These are phyloP conservation scores for Scylla paramamosain DNA, from an alignment of 1,140 invertebrate species.

Conservation along the genomic window DNA sequence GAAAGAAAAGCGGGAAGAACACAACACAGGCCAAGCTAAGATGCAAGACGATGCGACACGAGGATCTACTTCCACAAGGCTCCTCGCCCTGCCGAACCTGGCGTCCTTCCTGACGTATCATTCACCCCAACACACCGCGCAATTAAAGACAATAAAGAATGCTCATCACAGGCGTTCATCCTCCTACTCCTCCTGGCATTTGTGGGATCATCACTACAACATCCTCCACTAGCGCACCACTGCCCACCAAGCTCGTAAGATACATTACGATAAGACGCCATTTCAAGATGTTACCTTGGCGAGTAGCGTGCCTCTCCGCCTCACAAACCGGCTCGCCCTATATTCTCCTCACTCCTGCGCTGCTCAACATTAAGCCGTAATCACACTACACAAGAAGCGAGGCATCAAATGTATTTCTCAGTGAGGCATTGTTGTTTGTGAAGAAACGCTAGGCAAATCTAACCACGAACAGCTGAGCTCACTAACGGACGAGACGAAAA, in stretches of 20 bases:
- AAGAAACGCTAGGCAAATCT: background rate
- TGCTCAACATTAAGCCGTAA: background rate
- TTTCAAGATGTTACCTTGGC: background rate
- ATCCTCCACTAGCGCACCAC: background rate
- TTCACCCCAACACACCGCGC: background rate
- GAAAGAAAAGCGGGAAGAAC: background rate
- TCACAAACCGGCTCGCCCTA: background rate
- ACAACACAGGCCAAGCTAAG: background rate
- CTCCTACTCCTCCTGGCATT: background rate
- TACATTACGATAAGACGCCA: constrained; percentile 20
- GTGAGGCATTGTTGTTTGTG: background rate
- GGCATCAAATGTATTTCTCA: background rate
- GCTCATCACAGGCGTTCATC: background rate
- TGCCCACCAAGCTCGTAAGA: background rate
- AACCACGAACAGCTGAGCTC: background rate
- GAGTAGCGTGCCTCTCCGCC: background rate
- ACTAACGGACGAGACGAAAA: background rate
- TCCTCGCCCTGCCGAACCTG: background rate
- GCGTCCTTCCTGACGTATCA: background rate
- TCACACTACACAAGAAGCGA: background rate
- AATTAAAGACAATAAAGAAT: constrained; percentile 14
- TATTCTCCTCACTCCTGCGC: too few species aligned
- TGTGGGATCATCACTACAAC: background rate
- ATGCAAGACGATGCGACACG: background rate
- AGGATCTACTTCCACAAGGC: background rate